These are phyloP conservation scores for Terebella lapidaria DNA, from an alignment of 2,888 invertebrate genomes.

Conservation along the genomic window DNA sequence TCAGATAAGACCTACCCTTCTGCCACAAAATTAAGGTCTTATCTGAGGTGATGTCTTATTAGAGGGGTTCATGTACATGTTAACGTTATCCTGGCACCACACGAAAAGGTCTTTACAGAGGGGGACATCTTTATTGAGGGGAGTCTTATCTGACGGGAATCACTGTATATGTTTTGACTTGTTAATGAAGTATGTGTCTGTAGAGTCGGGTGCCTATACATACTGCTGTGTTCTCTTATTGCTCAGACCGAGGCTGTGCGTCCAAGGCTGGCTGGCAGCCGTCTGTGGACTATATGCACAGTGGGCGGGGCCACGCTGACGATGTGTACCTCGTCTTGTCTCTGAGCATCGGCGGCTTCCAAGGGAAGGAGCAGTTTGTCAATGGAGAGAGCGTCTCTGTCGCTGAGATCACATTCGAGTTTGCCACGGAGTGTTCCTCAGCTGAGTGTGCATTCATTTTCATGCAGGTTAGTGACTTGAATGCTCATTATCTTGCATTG, in stretches of 20 bases:
- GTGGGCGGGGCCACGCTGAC: slow-evolving; percentile 55
- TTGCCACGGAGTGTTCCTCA: slow-evolving; percentile 58
- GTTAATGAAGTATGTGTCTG: too few relatives aligned
- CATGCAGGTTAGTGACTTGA: slow-evolving; percentile 54
- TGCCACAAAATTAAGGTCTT: too few relatives aligned
- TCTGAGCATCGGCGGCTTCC: slow-evolving; percentile 55
- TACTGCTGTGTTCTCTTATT: not conserved
- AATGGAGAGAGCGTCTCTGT: slow-evolving; percentile 50
- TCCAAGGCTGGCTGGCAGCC: slow-evolving; percentile 56
- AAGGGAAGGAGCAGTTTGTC: slow-evolving; percentile 46
- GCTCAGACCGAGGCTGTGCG: not conserved
- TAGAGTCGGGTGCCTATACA: too few relatives aligned
- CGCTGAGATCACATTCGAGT: slow-evolving; percentile 56
- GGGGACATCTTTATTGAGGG: too few relatives aligned
- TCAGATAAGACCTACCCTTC: too few relatives aligned
- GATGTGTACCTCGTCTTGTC: slow-evolving; percentile 56
- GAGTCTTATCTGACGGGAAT: too few relatives aligned
- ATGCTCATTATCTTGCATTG: too few relatives aligned
- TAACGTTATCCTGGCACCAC: too few relatives aligned
- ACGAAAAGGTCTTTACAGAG: too few relatives aligned
- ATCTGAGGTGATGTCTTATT: too few relatives aligned
- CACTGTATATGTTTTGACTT: too few relatives aligned
- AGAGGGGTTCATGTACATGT: too few relatives aligned
- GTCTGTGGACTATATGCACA: slow-evolving; percentile 55
- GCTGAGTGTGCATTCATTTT: slow-evolving; percentile 58